Conservation (phyloP, 92 coral and sea anemone species). For the Parazoanthus darwini region DNA sequence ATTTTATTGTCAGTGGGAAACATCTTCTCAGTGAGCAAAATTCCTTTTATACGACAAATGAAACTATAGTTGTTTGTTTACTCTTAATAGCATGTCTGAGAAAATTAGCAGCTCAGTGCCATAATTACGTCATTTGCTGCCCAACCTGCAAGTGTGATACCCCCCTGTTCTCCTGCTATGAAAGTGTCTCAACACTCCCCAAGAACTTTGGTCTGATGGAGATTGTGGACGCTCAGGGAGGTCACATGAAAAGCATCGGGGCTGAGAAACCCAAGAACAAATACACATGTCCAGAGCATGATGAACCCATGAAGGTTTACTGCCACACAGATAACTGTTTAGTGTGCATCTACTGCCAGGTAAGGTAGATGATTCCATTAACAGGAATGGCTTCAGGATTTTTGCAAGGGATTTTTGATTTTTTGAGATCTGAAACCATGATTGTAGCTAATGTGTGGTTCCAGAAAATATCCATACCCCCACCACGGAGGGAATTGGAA, state of each 20-base stretch:
- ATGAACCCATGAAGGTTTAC: slow-evolving; percentile 85
- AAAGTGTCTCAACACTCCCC: slow-evolving; percentile 66
- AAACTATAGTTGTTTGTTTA: background rate
- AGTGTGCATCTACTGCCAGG: slow-evolving; percentile 95
- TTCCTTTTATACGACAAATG: too few relatives aligned
- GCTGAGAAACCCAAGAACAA: slow-evolving; percentile 60
- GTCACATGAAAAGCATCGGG: background rate
- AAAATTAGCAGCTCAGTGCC: slow-evolving; percentile 74
- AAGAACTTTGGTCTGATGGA: slow-evolving; percentile 92
- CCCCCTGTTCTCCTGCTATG: slow-evolving; percentile 51
- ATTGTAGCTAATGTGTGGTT: too few relatives aligned
- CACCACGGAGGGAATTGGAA: too few relatives aligned
- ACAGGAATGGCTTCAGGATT: background rate
- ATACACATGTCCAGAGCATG: slow-evolving; percentile 81
- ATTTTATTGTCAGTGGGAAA: too few relatives aligned
- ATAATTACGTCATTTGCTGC: slow-evolving; percentile 64
- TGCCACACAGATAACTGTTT: slow-evolving; percentile 84
- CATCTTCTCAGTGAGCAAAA: too few relatives aligned
- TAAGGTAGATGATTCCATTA: background rate
- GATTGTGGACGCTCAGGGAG: slow-evolving; percentile 67
- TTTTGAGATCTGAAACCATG: too few relatives aligned
- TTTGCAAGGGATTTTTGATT: too few relatives aligned
- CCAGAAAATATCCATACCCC: too few relatives aligned
- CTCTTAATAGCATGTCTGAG: slow-evolving; percentile 66
- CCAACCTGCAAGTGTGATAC: slow-evolving; percentile 90